Evolutionary conservation across 2,888 invertebrate species (phyloP).

Genomic region (Scaptomyza polygonia): DNA sequence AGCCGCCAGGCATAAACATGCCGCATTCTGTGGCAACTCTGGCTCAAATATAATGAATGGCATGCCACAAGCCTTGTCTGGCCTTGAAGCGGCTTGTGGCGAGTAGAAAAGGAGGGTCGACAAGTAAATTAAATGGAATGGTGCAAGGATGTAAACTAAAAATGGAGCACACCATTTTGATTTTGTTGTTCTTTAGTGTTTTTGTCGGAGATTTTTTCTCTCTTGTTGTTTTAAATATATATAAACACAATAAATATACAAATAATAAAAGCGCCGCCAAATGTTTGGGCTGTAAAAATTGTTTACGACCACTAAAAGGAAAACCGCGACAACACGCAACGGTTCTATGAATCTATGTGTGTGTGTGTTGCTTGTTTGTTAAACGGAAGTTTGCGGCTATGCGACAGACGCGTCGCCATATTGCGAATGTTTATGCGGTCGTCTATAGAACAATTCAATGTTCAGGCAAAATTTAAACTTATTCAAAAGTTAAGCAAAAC

Average conservation of each 20-base stretch:
- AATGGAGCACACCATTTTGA: slow-evolving; percentile 48
- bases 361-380: slow-evolving; percentile 39
- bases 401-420: slow-evolving; percentile 64
- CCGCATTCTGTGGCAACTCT: slow-evolving; percentile 11
- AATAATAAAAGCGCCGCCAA: slow-evolving; percentile 61
- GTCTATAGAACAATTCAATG: slow-evolving; percentile 34
- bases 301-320: slow-evolving; percentile 71
- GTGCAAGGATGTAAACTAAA: slow-evolving; percentile 55
- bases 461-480: neutral
- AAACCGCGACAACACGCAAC: slow-evolving; percentile 62
- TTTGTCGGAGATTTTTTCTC: slow-evolving; percentile 23
- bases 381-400: slow-evolving; percentile 55
- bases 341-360: slow-evolving; percentile 7
- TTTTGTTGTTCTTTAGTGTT: neutral
- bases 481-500: neutral
- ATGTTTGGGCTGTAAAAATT: slow-evolving; percentile 74
- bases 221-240: slow-evolving; percentile 50
- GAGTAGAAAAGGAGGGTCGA: slow-evolving; percentile 4
- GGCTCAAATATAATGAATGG: slow-evolving; percentile 43
- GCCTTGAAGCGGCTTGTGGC: slow-evolving; percentile 28
- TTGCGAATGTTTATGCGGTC: slow-evolving; percentile 66
- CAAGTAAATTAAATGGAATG: slow-evolving; percentile 63
- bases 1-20: neutral
- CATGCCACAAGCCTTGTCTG: slow-evolving; percentile 38
- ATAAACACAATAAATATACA: slow-evolving; percentile 70